Conservation (phyloP, 2,797 vertebrate species). For the Poecilia gillii region DNA sequence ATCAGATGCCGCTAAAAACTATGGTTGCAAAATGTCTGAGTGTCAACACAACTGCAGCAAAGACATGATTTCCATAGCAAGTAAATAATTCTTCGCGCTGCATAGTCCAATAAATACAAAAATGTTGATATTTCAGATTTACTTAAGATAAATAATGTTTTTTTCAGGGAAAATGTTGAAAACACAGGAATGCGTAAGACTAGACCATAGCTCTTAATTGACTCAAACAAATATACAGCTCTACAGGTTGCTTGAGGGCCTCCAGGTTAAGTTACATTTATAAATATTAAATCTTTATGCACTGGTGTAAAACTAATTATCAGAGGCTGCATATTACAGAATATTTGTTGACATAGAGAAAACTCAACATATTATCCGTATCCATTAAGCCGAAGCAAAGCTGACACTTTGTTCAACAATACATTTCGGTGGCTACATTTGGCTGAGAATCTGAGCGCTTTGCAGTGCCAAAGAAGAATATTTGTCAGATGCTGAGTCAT, state of each 20-base stretch:
- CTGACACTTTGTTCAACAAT: conserved; percentile 23
- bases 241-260: neutral
- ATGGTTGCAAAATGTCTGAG: neutral
- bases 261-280: neutral
- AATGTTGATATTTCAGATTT: neutral
- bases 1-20: neutral
- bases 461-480: conserved; percentile 22
- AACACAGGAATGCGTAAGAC: neutral
- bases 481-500: conserved; percentile 48
- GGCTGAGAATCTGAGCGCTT: conserved; percentile 8
- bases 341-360: conserved; percentile 5
- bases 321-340: neutral
- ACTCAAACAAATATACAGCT: neutral
- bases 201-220: neutral
- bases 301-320: neutral
- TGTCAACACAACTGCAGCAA: neutral
- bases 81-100: neutral
- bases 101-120: neutral
- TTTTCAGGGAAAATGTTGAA: neutral
- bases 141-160: neutral
- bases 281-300: neutral
- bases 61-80: neutral
- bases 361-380: neutral
- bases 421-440: conserved; percentile 16
- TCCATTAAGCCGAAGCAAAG: conserved; percentile 3